Evolutionary conservation across 2,888 invertebrate species (phyloP), one percentile per base, ranked within the genome.

Genomic region (Argyresthia goedartella): DNA sequence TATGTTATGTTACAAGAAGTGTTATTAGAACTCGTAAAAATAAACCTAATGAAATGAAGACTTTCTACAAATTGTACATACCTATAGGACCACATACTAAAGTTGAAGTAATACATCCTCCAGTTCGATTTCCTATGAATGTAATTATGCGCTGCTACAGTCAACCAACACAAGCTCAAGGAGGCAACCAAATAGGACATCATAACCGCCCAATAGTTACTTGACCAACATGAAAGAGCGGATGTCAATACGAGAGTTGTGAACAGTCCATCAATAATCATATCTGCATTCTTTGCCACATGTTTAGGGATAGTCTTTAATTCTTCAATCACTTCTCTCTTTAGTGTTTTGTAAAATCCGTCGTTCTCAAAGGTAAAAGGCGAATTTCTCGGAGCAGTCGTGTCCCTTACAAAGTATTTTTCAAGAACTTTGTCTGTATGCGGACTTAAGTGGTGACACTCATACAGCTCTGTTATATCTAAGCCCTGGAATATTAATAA

Each of bases 381-480:
- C 1, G 92, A 90, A 66, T 91, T 91, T 61, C 95, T 84, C 1
- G 90, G 88, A 1, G 82, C 78, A 46, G 68, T 79, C 0, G 93
- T 92, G 49, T 91, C 88, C 25, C 89, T 81, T 0, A 93, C 85
- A 66, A 88, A 92, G 64, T 87, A 93, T 59, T 91, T 91, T 11
- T 80, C 74, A 3, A 94, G 71, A 52, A 92, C 64, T 58, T 86
- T 86, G 61, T 89, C 87, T 0, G 91, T 89, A 1, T 76, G 73
- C 1, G 77, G 74, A 6, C 88, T 86, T 43, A 94, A 64, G 69
- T 95, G 94, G 69, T 94, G 92, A 0, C 87, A 74, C 82, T 94
- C 93, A 63, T 94, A 95, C 7, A 91, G 90, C 78, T 95, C 94
- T 0, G 94, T 94, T 54, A 95, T 93, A 62, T 95, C 94, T 1